Evolutionary conservation across 2,888 invertebrate species (phyloP).

Genomic region (Eilema sororculum): DNA sequence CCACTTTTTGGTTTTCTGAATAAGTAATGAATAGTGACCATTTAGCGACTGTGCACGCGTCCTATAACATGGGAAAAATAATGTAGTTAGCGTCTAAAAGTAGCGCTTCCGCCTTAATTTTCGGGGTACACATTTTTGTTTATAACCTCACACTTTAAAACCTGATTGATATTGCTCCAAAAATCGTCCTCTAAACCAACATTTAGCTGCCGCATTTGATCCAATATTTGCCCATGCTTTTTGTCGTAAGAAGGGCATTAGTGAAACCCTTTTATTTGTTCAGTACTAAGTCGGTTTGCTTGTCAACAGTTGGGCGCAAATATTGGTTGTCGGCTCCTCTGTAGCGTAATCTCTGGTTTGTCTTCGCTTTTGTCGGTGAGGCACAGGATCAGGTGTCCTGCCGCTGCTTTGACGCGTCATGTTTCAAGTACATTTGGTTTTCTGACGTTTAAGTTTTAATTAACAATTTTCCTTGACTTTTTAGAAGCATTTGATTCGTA

Average conservation of each 20-base stretch:
- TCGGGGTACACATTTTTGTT: neutral
- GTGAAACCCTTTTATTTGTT: conserved; percentile 84
- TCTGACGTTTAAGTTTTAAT: conserved; percentile 19
- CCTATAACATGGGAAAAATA: neutral
- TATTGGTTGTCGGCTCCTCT: conserved; percentile 82
- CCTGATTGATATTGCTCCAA: conserved; percentile 33
- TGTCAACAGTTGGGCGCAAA: conserved; percentile 80
- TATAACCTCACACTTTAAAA: conserved; percentile 34
- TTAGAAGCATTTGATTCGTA: neutral
- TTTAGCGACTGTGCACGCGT: neutral
- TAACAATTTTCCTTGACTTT: conserved; percentile 5
- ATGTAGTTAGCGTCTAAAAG: neutral
- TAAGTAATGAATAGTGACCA: neutral
- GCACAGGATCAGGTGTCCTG: conserved; percentile 29
- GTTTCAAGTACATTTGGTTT: conserved; percentile 30
- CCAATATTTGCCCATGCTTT: conserved; percentile 81
- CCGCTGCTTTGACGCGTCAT: conserved; percentile 47
- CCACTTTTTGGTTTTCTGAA: no score
- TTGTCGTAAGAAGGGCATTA: conserved; percentile 86
- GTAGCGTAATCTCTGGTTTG: conserved; percentile 71
- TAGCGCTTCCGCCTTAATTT: neutral
- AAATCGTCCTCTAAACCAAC: conserved; percentile 37
- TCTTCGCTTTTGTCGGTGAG: conserved; percentile 39
- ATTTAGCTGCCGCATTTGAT: conserved; percentile 63
- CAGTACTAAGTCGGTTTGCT: conserved; percentile 84